Evolutionary conservation across 2,797 vertebrate genomes (phyloP).

Genomic region (Sardinella longiceps): DNA sequence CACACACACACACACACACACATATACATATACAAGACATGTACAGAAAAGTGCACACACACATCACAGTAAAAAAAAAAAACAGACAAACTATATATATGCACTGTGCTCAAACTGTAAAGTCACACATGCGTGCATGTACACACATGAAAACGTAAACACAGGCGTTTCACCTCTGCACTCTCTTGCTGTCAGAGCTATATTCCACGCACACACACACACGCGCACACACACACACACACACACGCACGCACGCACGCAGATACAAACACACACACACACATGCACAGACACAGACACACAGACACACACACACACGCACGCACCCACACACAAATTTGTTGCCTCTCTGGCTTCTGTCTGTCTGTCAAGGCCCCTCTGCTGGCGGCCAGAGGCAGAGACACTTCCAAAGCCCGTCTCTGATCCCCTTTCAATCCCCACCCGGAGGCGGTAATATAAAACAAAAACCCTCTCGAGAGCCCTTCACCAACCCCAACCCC

Average conservation of each 20-base stretch:
- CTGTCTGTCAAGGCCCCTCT: constrained; percentile 32
- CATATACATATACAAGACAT: background rate
- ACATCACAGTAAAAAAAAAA: background rate
- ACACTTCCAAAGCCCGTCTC: constrained; percentile 44
- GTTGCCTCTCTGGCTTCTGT: constrained; percentile 34
- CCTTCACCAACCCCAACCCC: constrained; percentile 3
- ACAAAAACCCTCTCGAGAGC: constrained; percentile 45
- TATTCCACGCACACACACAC: background rate
- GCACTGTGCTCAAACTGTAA: background rate
- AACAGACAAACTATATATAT: constrained; percentile 14
- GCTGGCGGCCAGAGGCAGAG: constrained; percentile 39
- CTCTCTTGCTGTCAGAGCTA: background rate
- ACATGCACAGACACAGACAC: background rate
- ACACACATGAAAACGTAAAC: constrained; percentile 20
- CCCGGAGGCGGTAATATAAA: constrained; percentile 47
- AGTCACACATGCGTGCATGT: background rate
- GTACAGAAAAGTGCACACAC: background rate
- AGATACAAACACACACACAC: background rate
- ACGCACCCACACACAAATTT: constrained; percentile 25
- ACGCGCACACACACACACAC: background rate
- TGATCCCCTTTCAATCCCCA: constrained; percentile 47
- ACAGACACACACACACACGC: constrained; percentile 17
- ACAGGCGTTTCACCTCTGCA: constrained; percentile 4
- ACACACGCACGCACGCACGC: background rate
- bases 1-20: constrained; percentile 1